A percentile compares a stretch with the other conserved stretches of the same genome.
These are phyloP conservation scores for Marmota flaviventris DNA, from an alignment of 2,113 vertebrate genomes.

Conservation along the genomic window DNA sequence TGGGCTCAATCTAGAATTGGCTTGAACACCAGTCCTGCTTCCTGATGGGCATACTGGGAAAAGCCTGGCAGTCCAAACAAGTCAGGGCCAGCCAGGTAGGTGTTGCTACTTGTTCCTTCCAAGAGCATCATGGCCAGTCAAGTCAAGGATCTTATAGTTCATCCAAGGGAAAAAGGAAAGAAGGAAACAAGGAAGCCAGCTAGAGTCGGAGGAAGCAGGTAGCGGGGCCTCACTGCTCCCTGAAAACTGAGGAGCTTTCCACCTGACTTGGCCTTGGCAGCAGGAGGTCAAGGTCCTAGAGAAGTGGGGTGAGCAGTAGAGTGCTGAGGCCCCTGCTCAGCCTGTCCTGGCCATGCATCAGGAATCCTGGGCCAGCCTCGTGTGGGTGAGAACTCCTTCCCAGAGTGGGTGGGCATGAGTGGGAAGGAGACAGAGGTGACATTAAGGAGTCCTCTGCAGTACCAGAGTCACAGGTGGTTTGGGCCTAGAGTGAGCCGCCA, in stretches of 20 bases:
- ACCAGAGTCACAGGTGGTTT: background rate
- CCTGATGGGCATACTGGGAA: background rate
- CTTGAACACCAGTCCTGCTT: conserved; percentile 27
- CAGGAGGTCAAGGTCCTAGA: background rate
- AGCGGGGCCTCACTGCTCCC: background rate
- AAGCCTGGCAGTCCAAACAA: background rate
- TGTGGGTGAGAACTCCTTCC: background rate
- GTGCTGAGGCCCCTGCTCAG: background rate
- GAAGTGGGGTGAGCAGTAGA: background rate
- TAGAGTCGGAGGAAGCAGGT: background rate
- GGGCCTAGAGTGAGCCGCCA: background rate
- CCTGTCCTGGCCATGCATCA: background rate
- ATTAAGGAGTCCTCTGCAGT: background rate
- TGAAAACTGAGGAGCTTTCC: background rate
- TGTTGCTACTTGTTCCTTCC: background rate
- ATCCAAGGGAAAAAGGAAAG: background rate
- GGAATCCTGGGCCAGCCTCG: background rate
- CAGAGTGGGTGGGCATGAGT: background rate
- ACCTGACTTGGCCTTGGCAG: background rate
- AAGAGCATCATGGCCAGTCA: background rate
- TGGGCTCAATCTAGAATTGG: background rate
- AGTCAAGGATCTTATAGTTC: background rate
- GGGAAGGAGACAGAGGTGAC: background rate
- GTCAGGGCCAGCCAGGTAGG: background rate
- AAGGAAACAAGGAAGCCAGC: background rate